These are phyloP conservation scores for Misgurnus anguillicaudatus DNA, from an alignment of 2,113 vertebrate genomes.

Conservation along the genomic window DNA sequence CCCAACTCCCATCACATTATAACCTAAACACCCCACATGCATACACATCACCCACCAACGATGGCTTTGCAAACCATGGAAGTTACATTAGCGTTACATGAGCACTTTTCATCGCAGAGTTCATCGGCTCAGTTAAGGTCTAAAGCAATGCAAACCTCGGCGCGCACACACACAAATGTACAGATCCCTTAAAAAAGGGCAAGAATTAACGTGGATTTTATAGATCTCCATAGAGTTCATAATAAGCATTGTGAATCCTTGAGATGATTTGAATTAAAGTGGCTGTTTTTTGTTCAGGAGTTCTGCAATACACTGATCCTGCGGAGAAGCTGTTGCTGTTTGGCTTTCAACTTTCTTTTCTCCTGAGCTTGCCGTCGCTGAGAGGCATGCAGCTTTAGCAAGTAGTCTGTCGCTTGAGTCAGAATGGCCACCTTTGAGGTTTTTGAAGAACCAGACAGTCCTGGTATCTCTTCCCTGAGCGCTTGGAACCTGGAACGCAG, in stretches of 20 bases:
- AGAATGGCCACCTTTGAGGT: constrained; percentile 94
- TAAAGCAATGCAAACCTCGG: not conserved
- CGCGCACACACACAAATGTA: not conserved
- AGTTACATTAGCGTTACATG: not conserved
- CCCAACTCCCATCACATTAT: not conserved
- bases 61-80: not conserved
- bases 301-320: constrained; percentile 81
- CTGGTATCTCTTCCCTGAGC: constrained; percentile 86
- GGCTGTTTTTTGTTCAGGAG: constrained; percentile 64
- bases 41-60: constrained; percentile 13
- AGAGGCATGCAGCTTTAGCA: constrained; percentile 75
- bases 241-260: constrained; percentile 18
- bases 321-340: constrained; percentile 83
- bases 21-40: constrained; percentile 1
- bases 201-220: not conserved
- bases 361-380: constrained; percentile 83
- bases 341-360: constrained; percentile 81
- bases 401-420: constrained; percentile 88
- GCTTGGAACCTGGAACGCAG: constrained; percentile 90
- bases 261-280: not conserved
- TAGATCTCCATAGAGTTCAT: constrained; percentile 4
- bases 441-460: constrained; percentile 82
- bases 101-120: constrained; percentile 5
- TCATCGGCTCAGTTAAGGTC: not conserved
- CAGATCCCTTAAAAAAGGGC: not conserved